phyloP scores from a whole-genome alignment of 2,113 vertebrate species.

The Clarias macrocephalus region DNA sequence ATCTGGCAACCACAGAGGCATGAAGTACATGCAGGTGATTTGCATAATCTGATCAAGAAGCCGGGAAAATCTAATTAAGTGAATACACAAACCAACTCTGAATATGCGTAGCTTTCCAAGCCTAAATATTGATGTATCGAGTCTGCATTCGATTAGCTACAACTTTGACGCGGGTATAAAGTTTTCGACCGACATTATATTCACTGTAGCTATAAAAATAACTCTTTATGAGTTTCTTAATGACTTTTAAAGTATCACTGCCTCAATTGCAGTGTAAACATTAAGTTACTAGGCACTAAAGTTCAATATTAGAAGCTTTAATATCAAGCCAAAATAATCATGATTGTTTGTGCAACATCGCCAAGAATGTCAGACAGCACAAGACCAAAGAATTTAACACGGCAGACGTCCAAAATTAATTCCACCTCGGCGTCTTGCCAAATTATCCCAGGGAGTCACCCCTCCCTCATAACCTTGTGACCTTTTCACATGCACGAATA shows the following conservation, averaged over 20 bases:
- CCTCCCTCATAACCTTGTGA: background rate
- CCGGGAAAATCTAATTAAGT: background rate
- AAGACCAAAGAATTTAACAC: background rate
- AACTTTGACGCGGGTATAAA: background rate
- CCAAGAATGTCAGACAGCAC: background rate
- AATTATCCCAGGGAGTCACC: background rate
- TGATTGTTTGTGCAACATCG: background rate
- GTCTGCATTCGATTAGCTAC: background rate
- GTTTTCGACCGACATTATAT: background rate
- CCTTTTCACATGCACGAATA: conserved; percentile 18
- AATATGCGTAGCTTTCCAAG: background rate
- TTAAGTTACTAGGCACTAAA: too few species aligned
- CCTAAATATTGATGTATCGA: background rate
- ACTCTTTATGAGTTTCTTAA: too few species aligned
- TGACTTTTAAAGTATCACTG: too few species aligned
- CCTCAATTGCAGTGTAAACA: too few species aligned
- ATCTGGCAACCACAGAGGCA: background rate
- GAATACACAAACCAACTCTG: background rate
- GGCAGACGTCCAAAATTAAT: background rate
- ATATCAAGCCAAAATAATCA: background rate
- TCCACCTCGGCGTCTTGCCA: background rate
- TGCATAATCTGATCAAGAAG: background rate
- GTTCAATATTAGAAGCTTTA: too few species aligned
- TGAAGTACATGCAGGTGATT: background rate
- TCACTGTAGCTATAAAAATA: background rate